phyloP scores from a whole-genome alignment of 37 sponge, comb jelly and placozoan genomes.

The Dysidea cf. avara region DNA sequence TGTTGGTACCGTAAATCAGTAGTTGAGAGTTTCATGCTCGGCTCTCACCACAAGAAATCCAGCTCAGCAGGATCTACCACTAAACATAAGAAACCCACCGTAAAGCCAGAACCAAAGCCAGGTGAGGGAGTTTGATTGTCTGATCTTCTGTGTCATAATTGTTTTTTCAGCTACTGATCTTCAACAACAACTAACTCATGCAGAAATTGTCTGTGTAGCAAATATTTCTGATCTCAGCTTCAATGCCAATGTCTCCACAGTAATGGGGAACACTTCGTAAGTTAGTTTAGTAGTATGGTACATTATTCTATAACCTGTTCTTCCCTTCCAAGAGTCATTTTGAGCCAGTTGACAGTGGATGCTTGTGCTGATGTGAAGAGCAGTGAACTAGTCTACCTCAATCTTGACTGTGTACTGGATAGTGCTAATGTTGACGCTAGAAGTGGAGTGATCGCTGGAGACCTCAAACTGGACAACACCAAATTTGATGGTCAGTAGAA shows the following conservation, averaged over 20 bases:
- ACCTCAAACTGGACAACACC: conserved; percentile 36
- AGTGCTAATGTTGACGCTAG: conserved; percentile 60
- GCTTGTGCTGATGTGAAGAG: conserved; percentile 62
- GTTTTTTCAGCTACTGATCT: background rate
- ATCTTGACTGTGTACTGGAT: conserved; percentile 24
- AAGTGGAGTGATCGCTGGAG: conserved; percentile 82
- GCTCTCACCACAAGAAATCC: conserved; percentile 35
- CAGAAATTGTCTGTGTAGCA: conserved; percentile 59
- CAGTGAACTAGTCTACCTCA: conserved; percentile 69
- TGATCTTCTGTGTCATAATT: background rate
- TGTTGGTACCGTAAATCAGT: conserved; percentile 83
- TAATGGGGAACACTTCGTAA: conserved; percentile 84
- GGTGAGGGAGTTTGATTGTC: background rate
- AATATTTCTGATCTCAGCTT: conserved; percentile 60
- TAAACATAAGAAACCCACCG: background rate
- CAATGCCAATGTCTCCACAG: conserved; percentile 69
- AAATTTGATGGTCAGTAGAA: conserved; percentile 39
- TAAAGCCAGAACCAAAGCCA: background rate
- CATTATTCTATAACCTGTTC: background rate
- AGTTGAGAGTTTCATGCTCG: conserved; percentile 71
- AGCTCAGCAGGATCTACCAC: background rate
- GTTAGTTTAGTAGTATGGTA: conserved; percentile 5
- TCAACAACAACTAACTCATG: conserved; percentile 4
- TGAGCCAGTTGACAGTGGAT: conserved; percentile 35
- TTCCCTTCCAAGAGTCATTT: background rate